Evolutionary conservation across 1,140 invertebrate species (phyloP).

Genomic region (Oedothorax gibbosus): DNA sequence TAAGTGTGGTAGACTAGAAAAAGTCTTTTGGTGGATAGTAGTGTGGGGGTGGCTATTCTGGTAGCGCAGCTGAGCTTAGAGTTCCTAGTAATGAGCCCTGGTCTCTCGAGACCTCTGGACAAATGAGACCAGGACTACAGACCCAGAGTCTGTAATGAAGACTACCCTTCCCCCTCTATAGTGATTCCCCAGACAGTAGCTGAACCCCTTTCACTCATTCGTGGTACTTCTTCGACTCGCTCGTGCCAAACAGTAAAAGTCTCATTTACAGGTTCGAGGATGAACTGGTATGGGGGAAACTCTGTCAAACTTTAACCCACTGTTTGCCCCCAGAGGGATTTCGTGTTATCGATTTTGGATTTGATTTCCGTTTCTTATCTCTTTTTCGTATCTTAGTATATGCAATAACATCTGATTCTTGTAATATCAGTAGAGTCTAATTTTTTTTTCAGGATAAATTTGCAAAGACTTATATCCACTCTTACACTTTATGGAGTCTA

Average conservation of each 20-base stretch:
- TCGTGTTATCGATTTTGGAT: constrained; percentile 19
- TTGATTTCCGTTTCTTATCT: background rate
- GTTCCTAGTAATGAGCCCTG: constrained; percentile 57
- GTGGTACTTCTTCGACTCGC: constrained; percentile 28
- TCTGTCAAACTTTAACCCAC: constrained; percentile 36
- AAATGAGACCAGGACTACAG: constrained; percentile 58
- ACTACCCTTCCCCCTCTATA: constrained; percentile 44
- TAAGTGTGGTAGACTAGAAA: constrained; percentile 53
- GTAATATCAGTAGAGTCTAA: too few species aligned
- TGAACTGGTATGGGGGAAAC: constrained; percentile 37
- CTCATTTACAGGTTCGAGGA: constrained; percentile 44
- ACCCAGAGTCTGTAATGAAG: constrained; percentile 60
- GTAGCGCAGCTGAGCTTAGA: constrained; percentile 59
- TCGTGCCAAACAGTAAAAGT: constrained; percentile 50
- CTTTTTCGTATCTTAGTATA: background rate
- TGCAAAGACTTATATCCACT: too few species aligned
- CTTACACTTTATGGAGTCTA: too few species aligned
- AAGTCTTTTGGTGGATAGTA: constrained; percentile 15
- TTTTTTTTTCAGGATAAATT: too few species aligned
- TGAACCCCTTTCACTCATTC: constrained; percentile 43
- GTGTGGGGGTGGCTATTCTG: constrained; percentile 26
- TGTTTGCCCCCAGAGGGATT: constrained; percentile 21
- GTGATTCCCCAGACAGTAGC: constrained; percentile 41
- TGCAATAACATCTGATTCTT: background rate
- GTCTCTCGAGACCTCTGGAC: constrained; percentile 55